phyloP scores from a whole-genome alignment of 1,140 invertebrate genomes.

The Drosophila nigromelanica region DNA sequence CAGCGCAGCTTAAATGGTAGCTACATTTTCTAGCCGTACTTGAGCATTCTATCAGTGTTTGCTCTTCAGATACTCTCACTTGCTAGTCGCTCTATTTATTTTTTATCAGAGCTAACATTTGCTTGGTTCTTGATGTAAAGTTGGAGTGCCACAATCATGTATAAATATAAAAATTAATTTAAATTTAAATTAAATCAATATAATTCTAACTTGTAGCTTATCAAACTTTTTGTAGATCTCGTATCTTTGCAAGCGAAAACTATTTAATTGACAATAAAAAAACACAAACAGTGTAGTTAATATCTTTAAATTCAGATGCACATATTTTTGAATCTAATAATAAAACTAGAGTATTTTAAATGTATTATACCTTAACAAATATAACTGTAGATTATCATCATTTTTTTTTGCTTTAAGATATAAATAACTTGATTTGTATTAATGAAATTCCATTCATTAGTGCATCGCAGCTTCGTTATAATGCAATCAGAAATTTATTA shows the following conservation, averaged over 20 bases:
- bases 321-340: too few relatives aligned
- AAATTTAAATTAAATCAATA: too few relatives aligned
- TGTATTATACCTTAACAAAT: background rate
- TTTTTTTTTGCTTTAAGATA: too few relatives aligned
- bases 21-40: constrained; percentile 33
- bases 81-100: background rate
- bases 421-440: background rate
- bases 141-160: too few relatives aligned
- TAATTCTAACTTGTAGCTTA: too few relatives aligned
- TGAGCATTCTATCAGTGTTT: constrained; percentile 6
- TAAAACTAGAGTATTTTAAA: background rate
- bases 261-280: too few relatives aligned
- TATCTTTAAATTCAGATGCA: too few relatives aligned
- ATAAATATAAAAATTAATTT: too few relatives aligned
- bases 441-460: constrained; percentile 14
- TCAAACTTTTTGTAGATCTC: too few relatives aligned
- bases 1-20: constrained; percentile 36
- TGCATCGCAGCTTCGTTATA: constrained; percentile 30
- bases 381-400: background rate
- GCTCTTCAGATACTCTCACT: constrained; percentile 21
- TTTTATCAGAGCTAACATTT: background rate
- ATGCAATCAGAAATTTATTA: constrained; percentile 57
- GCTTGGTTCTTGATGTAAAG: background rate
- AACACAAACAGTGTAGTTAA: too few relatives aligned
- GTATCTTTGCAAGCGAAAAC: too few relatives aligned